These are phyloP conservation scores for Asobara japonica DNA, from an alignment of 1,140 invertebrate genomes.

Conservation along the genomic window DNA sequence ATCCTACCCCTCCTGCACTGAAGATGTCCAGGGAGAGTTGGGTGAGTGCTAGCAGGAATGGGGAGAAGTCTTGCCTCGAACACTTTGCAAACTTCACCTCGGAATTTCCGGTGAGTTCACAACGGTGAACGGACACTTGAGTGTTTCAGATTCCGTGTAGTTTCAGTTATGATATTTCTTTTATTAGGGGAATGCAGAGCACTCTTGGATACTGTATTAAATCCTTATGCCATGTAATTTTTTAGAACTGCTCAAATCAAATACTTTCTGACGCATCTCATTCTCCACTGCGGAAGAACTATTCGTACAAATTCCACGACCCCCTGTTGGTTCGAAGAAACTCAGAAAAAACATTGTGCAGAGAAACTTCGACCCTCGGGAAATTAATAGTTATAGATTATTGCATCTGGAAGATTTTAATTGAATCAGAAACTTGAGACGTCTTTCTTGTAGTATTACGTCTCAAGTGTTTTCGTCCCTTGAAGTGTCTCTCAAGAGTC, in stretches of 20 bases:
- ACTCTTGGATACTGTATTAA: too few species aligned
- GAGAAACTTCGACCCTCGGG: too few species aligned
- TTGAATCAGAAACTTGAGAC: not conserved
- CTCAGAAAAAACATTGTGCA: too few species aligned
- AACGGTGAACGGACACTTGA: not conserved
- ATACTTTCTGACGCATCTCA: too few species aligned
- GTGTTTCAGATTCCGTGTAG: not conserved
- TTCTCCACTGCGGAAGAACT: too few species aligned
- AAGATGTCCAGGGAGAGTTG: not conserved
- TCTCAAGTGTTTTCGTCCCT: not conserved
- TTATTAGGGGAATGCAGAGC: not conserved
- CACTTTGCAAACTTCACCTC: slow-evolving; percentile 37
- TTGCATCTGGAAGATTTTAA: too few species aligned
- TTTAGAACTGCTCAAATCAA: too few species aligned
- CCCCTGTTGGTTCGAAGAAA: too few species aligned
- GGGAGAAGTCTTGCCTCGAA: slow-evolving; percentile 41
- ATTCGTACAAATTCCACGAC: too few species aligned
- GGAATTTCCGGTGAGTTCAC: not conserved
- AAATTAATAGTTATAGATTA: not conserved
- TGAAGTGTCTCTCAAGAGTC: not conserved
- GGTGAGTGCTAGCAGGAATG: too few species aligned
- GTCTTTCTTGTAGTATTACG: not conserved
- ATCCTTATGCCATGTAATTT: too few species aligned
- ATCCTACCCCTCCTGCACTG: slow-evolving; percentile 28
- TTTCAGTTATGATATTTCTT: not conserved